A percentile compares a stretch with the other conserved stretches of the same genome.
These are phyloP conservation scores for Drosophila sucinea DNA, from an alignment of 1,140 invertebrate genomes.

Conservation along the genomic window DNA sequence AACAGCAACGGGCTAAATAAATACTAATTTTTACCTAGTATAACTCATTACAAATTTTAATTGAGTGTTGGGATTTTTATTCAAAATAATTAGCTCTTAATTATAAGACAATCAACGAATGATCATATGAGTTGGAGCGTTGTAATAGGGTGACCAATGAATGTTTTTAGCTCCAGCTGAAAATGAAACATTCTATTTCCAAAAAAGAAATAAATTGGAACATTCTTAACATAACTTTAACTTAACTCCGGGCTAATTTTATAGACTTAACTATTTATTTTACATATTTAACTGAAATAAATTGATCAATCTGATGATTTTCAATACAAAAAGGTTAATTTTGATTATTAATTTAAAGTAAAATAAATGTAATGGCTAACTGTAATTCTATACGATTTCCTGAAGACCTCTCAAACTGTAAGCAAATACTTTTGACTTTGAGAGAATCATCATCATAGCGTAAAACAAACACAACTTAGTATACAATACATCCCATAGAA, in stretches of 20 bases:
- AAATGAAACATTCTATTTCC: too few species aligned
- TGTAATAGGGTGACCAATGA: too few species aligned
- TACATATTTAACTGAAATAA: not conserved
- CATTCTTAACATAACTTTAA: not conserved
- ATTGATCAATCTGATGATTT: not conserved
- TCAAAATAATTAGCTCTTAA: too few species aligned
- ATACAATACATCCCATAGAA: constrained; percentile 8
- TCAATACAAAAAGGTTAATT: not conserved
- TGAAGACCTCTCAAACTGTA: constrained; percentile 22
- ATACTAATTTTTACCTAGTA: too few species aligned
- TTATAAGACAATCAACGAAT: too few species aligned
- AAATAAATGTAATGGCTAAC: not conserved
- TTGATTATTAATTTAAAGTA: not conserved
- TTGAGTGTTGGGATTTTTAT: not conserved
- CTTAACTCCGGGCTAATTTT: not conserved
- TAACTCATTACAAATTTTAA: not conserved
- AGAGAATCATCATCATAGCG: constrained; percentile 2
- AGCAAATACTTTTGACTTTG: constrained; percentile 43
- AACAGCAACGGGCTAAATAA: constrained; percentile 20
- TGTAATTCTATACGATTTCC: not conserved
- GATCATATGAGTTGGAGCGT: too few species aligned
- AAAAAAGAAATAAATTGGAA: too few species aligned
- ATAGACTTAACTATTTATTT: not conserved
- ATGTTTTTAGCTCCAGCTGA: too few species aligned
- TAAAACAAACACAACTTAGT: not conserved